Conservation (phyloP, 1,140 invertebrate genomes). For the Hermatobates lingyangjiaoensis region DNA sequence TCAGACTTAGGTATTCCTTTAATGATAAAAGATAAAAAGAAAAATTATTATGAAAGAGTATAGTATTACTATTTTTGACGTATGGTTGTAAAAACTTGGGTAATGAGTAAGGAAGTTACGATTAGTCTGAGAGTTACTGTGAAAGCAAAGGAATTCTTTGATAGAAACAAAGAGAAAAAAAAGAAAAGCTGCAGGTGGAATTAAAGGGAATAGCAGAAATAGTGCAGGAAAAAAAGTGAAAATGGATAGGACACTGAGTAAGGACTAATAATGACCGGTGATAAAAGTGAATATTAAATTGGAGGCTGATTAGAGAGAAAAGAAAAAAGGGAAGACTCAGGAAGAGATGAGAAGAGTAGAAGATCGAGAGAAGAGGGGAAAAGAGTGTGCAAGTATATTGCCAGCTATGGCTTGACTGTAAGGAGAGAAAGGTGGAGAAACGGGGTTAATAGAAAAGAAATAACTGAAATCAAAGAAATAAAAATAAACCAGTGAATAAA, state of each 20-base stretch:
- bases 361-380: not conserved
- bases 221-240: not conserved
- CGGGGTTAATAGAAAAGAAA: too few species aligned
- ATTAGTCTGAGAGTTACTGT: not conserved
- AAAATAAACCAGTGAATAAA: too few species aligned
- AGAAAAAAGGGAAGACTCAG: not conserved
- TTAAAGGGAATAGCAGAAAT: not conserved
- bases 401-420: too few species aligned
- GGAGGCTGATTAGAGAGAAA: not conserved
- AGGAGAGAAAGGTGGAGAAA: too few species aligned
- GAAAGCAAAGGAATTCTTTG: not conserved
- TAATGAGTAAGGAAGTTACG: not conserved
- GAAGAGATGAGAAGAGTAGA: not conserved
- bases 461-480: too few species aligned
- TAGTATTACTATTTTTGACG: not conserved
- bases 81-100: not conserved
- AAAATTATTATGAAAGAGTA: not conserved
- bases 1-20: too few species aligned
- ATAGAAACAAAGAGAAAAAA: not conserved
- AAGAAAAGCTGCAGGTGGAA: not conserved
- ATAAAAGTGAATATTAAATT: not conserved
- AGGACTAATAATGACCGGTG: not conserved
- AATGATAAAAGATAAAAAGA: too few species aligned
- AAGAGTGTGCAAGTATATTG: too few species aligned
- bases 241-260: not conserved